Conservation (phyloP, 2,888 invertebrate species). For the Palloptera scutellata region DNA sequence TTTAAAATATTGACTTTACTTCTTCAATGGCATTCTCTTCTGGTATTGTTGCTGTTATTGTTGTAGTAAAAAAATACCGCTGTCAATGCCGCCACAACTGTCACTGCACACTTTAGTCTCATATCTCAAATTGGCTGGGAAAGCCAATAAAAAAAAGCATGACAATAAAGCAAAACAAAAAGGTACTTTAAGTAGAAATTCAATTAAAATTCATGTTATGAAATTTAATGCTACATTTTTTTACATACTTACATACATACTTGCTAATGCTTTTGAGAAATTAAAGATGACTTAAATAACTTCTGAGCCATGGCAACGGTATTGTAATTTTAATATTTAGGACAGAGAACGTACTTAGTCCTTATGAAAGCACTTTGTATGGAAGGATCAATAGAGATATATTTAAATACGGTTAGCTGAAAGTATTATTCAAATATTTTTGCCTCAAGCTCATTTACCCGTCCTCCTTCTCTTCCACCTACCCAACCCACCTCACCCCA, state of each 20-base stretch:
- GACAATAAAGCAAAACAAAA: background rate
- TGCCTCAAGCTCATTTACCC: too few relatives aligned
- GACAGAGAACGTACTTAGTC: background rate
- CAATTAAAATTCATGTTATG: slow-evolving; percentile 27
- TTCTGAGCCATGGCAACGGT: background rate
- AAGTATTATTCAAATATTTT: too few relatives aligned
- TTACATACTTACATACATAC: background rate
- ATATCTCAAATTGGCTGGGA: slow-evolving; percentile 26
- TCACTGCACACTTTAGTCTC: slow-evolving; percentile 3
- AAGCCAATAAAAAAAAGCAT: background rate
- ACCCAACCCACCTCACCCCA: background rate
- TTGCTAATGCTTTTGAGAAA: background rate
- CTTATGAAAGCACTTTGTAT: background rate
- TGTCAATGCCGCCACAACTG: background rate
- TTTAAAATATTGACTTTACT: slow-evolving; percentile 32
- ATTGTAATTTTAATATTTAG: background rate
- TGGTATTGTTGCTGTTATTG: background rate
- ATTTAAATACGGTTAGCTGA: background rate
- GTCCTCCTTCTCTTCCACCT: too few relatives aligned
- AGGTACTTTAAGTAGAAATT: slow-evolving; percentile 14
- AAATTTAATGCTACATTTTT: slow-evolving; percentile 23
- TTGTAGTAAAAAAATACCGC: background rate
- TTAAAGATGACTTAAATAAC: background rate
- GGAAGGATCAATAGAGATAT: too few relatives aligned
- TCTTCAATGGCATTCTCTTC: slow-evolving; percentile 1